phyloP scores from a whole-genome alignment of 2,888 invertebrate genomes.

The Cremastinae sp. region DNA sequence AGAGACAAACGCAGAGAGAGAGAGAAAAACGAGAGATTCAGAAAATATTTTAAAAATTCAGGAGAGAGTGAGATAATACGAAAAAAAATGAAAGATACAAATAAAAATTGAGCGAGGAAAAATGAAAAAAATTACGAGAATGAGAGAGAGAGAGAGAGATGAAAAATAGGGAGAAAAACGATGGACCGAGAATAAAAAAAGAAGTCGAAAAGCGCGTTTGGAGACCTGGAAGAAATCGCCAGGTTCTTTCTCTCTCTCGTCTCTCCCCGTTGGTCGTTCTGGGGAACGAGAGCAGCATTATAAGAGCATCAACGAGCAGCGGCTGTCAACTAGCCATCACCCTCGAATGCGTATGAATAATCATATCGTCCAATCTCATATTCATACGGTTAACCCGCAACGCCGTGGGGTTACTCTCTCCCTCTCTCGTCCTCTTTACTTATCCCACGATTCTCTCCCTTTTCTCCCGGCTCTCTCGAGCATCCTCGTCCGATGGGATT shows the following conservation, averaged over 20 bases:
- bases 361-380: conserved; percentile 73
- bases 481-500: conserved; percentile 63
- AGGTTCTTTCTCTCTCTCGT: too few relatives aligned
- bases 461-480: conserved; percentile 7
- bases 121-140: neutral
- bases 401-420: conserved; percentile 30
- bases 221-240: conserved; percentile 21
- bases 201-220: conserved; percentile 12
- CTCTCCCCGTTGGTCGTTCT: neutral
- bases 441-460: conserved; percentile 44
- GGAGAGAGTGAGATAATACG: too few relatives aligned
- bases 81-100: too few relatives aligned
- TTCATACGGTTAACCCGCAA: conserved; percentile 65
- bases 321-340: conserved; percentile 75
- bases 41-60: conserved; percentile 21
- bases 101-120: conserved; percentile 25
- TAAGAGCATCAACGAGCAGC: conserved; percentile 66
- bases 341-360: conserved; percentile 74
- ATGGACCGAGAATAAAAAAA: conserved; percentile 28
- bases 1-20: conserved; percentile 26
- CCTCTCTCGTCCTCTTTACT: neutral
- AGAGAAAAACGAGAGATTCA: conserved; percentile 10
- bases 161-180: neutral
- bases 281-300: conserved; percentile 33
- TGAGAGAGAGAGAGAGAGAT: neutral